A percentile compares a stretch with the other conserved stretches of the same genome.
These are phyloP conservation scores for Sylvia borin DNA, from an alignment of 2,797 vertebrate genomes.

Conservation along the genomic window DNA sequence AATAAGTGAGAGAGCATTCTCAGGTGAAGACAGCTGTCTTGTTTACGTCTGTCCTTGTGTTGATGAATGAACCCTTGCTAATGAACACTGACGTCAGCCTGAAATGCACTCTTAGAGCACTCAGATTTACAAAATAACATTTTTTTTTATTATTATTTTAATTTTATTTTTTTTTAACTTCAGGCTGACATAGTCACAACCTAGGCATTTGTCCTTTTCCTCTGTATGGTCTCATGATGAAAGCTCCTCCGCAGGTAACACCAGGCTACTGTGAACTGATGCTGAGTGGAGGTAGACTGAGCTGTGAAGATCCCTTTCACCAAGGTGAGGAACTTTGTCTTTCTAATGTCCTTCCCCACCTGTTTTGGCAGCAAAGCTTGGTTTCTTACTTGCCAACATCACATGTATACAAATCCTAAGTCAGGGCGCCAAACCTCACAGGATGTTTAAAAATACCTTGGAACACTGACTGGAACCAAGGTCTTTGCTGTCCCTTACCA, in stretches of 20 bases:
- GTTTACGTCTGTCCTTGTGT: background rate
- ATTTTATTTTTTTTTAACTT: background rate
- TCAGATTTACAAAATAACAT: background rate
- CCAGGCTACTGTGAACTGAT: background rate
- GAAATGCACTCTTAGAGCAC: background rate
- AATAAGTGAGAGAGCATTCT: background rate
- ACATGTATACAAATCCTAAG: background rate
- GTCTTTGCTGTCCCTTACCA: background rate
- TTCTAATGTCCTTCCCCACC: background rate
- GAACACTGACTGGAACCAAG: background rate
- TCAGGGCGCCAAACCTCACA: background rate
- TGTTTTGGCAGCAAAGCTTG: background rate
- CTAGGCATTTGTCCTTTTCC: background rate
- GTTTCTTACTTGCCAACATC: background rate
- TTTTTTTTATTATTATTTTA: background rate
- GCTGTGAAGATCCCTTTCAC: background rate
- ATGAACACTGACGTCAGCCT: background rate
- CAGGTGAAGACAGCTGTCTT: background rate
- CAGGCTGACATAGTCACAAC: background rate
- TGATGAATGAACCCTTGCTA: background rate
- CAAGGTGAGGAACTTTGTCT: background rate
- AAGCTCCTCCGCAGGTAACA: background rate
- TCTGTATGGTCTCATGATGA: background rate
- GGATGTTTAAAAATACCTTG: constrained; percentile 34
- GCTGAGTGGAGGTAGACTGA: background rate